Base-by-base conservation (phyloP, 2,888 invertebrate species). In the Sesamia inferens region DNA sequence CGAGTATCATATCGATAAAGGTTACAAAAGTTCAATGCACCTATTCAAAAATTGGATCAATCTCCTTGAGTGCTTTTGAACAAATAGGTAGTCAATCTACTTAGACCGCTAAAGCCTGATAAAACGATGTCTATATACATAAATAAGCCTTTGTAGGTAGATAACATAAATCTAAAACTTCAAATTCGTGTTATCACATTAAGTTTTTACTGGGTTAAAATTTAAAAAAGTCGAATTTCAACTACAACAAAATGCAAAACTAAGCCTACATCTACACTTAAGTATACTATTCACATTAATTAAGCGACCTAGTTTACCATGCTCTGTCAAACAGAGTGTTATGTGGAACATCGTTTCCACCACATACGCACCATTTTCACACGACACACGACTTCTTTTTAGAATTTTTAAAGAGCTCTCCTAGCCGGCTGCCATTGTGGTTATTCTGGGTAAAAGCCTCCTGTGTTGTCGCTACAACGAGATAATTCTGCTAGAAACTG, bases 331-430 rank as follows among this genome's bases (percentile, higher is more conserved):
- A 85, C 81, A 87, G 66, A 22, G 73, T 71, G 76, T 54, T 73
- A 80, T 78, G 69, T 75, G 64, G 73, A 68, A 69, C 77, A 75
- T 78, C 64, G 70, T 57, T 57, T 70, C 69, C 62, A 71, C 78
- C 19, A 72, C 71, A 73, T 73, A 87, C 84, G 86, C 86, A 87
- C 64, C 81, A 84, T 87, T 78, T 81, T 81, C 75, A 87, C 78
- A 58, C 87, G 51, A 64, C 81, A 81, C 81, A 80, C 75, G 59
- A 78, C 74, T 74, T 85, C 84, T 85, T 85, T 85, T 85, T 77
- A 85, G 86, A 85, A 83, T 78, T 87, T 84, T 87, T 81, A 78
- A 86, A 86, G 87, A 87, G 82, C 85, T 86, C 82, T 82, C 76
- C 19, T 73, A 86, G 88, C 59, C 55, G 67, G 70, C 74, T 48